These are phyloP conservation scores for Drosophila prolongata DNA, from an alignment of 2,888 invertebrate genomes.

Conservation along the genomic window DNA sequence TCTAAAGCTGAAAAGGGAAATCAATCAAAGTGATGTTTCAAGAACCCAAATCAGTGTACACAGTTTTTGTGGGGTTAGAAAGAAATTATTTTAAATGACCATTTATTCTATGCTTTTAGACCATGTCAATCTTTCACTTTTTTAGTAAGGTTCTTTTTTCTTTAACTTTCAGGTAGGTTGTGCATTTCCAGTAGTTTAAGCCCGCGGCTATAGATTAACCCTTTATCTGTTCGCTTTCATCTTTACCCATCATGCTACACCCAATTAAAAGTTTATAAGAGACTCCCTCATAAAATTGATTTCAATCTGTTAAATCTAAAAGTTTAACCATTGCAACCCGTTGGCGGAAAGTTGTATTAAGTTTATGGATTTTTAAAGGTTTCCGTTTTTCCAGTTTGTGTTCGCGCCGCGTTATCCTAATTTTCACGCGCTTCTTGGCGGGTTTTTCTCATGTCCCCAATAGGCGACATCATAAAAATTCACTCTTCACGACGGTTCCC, in stretches of 20 bases:
- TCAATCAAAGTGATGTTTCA: conserved; percentile 4
- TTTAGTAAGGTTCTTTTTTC: too few species aligned
- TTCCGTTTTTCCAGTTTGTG: conserved; percentile 16
- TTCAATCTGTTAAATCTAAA: conserved; percentile 23
- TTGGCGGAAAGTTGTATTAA: background rate
- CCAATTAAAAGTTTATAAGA: conserved; percentile 20
- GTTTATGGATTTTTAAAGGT: conserved; percentile 21
- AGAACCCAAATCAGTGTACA: too few species aligned
- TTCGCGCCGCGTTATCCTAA: conserved; percentile 24
- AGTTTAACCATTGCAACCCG: background rate
- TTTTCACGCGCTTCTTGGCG: conserved; percentile 39
- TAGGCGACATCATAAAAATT: conserved; percentile 40
- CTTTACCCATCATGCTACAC: background rate
- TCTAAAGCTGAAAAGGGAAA: conserved; percentile 2
- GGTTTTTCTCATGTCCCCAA: conserved; percentile 36
- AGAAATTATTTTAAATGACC: too few species aligned
- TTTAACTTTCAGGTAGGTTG: too few species aligned
- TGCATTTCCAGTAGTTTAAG: too few species aligned
- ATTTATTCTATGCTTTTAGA: too few species aligned
- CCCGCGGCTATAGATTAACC: too few species aligned
- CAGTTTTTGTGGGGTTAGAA: background rate
- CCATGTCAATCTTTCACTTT: too few species aligned
- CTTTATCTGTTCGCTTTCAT: background rate
- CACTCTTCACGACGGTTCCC: conserved; percentile 36
- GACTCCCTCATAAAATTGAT: background rate